Percentiles rank a stretch among this genome's conserved stretches.
These are phyloP conservation scores for Drosophila yooni DNA, from an alignment of 2,888 invertebrate genomes.

Conservation along the genomic window DNA sequence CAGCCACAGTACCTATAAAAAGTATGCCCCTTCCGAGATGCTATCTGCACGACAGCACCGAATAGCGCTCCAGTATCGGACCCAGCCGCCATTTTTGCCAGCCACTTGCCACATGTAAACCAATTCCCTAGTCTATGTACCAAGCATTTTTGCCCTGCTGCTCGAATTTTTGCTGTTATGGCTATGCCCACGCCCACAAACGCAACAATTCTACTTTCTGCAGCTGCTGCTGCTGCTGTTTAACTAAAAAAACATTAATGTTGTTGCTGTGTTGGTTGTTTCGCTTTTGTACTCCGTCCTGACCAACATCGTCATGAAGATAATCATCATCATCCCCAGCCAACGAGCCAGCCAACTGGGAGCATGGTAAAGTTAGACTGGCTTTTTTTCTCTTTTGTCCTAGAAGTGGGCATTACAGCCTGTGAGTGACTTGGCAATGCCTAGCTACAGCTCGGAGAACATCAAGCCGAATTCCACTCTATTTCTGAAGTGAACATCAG, in stretches of 20 bases:
- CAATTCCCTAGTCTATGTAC: conserved; percentile 70
- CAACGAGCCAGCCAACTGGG: conserved; percentile 38
- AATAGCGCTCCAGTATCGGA: conserved; percentile 21
- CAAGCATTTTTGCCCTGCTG: conserved; percentile 54
- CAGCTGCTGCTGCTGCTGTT: conserved; percentile 35
- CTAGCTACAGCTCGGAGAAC: not conserved
- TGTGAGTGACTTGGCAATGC: conserved; percentile 31
- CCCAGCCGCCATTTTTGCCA: conserved; percentile 47
- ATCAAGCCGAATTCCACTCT: not conserved
- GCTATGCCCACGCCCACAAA: conserved; percentile 40
- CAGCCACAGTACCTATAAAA: conserved; percentile 64
- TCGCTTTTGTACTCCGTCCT: conserved; percentile 25
- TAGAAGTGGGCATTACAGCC: conserved; percentile 28
- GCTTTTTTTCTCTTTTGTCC: conserved; percentile 2
- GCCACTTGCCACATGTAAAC: conserved; percentile 77
- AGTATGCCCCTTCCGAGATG: conserved; percentile 56
- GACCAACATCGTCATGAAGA: conserved; percentile 51
- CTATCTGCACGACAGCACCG: conserved; percentile 24
- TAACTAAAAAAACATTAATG: conserved; percentile 66
- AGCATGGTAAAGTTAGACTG: conserved; percentile 50
- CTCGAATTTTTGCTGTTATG: conserved; percentile 28
- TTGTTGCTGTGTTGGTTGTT: conserved; percentile 40
- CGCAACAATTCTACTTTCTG: conserved; percentile 40
- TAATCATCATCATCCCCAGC: conserved; percentile 14
- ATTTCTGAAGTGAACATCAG: not conserved